Base-by-base conservation (phyloP, 2,888 invertebrate genomes). In the Heterodera filipjevi region DNA sequence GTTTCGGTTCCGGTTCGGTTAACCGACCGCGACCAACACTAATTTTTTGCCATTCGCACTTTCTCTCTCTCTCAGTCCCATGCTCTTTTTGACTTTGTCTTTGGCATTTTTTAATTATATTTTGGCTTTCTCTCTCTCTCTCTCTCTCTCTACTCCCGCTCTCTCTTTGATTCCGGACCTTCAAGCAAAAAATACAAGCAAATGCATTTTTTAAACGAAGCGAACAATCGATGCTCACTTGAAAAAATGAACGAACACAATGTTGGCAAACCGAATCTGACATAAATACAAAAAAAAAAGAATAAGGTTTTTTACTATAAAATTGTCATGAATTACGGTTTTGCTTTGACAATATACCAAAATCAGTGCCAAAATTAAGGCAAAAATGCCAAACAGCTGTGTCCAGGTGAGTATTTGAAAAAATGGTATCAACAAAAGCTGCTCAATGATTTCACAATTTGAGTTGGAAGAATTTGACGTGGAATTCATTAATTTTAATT, bases 281-380 rank as follows among this genome's bases (percentile, higher is more conserved):
- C 14, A 14, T 66, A 2, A 68, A 68, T 19, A 10, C 8, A 33
- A 33, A 12, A 33, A 3, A 68, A 19, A 19, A 68, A 68, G 16
- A 68, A 12, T n/a, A 68, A 68, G 33, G 5, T 16, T 12, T n/a
- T n/a, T 59, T 59, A 68, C 35, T 33, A 32, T 68, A 22, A 68
- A 68, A 68, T 32, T 32, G 30, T 33, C 68, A 68, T 59, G 68
- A 33, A 68, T 68, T 27, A 27, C 12, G 59, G 27, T 66, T 66
- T 68, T 68, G 27, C 30, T 68, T 3, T 5, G 16, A 14, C 32
- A 33, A 68, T 33, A 49, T 16, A 68, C 2, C 33, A 19, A 30
- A 30, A 68, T 32, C 22, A 33, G 32, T 32, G 22, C 33, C 14
- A 33, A 68, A 35, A 35, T 32, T 2, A 3, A 59, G 2, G n/a